Evolutionary conservation across 2,113 vertebrate species (phyloP).

Genomic region (Meriones unguiculatus): DNA sequence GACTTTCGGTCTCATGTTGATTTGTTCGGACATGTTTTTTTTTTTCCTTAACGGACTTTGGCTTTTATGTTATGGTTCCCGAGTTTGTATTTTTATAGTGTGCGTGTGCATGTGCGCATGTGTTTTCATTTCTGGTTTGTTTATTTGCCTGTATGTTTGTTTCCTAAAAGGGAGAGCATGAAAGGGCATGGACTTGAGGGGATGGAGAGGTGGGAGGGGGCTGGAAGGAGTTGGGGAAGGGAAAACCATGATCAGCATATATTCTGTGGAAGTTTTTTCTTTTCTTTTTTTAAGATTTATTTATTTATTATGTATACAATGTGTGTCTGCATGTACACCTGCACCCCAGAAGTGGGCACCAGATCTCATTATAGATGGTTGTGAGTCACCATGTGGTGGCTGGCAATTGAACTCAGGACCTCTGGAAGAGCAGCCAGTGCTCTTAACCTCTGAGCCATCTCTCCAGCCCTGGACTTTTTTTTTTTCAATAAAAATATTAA

Average conservation of each 20-base stretch:
- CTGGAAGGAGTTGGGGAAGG: neutral
- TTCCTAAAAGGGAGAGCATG: neutral
- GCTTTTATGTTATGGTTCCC: neutral
- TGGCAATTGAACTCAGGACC: too few species aligned
- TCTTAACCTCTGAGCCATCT: too few species aligned
- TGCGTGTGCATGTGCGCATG: neutral
- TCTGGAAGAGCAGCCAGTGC: too few species aligned
- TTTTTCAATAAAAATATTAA: neutral
- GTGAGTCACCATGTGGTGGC: too few species aligned
- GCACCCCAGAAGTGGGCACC: too few species aligned
- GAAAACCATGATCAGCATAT: neutral
- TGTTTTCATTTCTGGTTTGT: neutral
- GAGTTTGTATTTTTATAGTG: neutral
- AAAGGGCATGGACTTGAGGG: neutral
- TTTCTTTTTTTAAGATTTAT: too few species aligned
- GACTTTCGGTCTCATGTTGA: neutral
- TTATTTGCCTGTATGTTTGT: neutral
- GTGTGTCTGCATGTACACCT: too few species aligned
- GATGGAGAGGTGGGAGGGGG: neutral
- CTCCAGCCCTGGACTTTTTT: too few species aligned
- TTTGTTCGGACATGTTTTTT: neutral
- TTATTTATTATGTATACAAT: too few species aligned
- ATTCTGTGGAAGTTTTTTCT: neutral
- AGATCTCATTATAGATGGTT: too few species aligned
- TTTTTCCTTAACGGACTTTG: neutral